phyloP scores from a whole-genome alignment of 2,797 vertebrate genomes.

The Catamblyrhynchus diadema region DNA sequence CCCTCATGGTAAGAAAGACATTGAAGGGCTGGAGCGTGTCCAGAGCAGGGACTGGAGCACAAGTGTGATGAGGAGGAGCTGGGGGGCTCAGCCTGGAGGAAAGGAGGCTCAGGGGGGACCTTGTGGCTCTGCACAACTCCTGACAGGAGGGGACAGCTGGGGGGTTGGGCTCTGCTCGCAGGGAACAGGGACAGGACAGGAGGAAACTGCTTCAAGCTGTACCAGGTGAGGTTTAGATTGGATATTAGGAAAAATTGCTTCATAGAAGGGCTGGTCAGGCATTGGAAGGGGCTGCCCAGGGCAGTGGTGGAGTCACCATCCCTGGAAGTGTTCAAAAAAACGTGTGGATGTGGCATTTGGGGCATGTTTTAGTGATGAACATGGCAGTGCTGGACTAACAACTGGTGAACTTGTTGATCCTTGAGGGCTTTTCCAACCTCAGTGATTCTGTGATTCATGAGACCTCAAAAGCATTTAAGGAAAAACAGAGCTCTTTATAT shows the following conservation, averaged over 20 bases:
- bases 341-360: too few relatives aligned
- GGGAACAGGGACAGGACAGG: not conserved
- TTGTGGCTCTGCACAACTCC: not conserved
- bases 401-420: not conserved
- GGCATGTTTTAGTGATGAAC: not conserved
- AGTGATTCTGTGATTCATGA: not conserved
- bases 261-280: too few relatives aligned
- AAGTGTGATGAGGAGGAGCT: not conserved
- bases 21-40: fast-evolving
- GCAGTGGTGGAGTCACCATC: too few relatives aligned
- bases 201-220: fast-evolving
- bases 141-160: not conserved
- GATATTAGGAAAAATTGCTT: too few relatives aligned
- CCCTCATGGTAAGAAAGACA: not conserved
- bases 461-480: not conserved
- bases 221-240: not conserved
- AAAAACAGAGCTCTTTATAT: not conserved
- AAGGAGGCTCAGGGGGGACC: not conserved
- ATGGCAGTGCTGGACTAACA: not conserved
- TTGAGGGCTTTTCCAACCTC: not conserved
- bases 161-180: fast-evolving
- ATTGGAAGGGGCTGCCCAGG: too few relatives aligned
- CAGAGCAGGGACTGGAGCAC: not conserved
- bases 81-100: not conserved
- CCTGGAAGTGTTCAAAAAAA: not conserved